Base-by-base conservation (phyloP, 1,140 invertebrate genomes). In the Paramacrobiotus metropolitanus region DNA sequence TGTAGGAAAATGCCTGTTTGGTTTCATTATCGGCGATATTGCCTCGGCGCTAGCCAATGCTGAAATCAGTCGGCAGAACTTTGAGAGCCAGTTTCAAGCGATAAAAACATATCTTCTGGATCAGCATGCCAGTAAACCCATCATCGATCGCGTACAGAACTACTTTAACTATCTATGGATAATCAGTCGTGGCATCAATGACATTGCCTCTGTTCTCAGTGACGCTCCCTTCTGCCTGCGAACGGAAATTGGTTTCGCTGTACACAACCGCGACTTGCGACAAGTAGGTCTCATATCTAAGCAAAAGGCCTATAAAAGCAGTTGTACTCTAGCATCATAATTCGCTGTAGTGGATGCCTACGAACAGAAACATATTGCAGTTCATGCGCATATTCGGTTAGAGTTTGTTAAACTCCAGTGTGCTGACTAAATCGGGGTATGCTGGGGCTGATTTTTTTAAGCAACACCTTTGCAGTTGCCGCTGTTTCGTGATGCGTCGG, bases 401-500 rank as follows among this genome's bases (percentile, higher is more conserved):
- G n/a, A n/a, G n/a, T n/a, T n/a, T n/a, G n/a, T n/a, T n/a, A n/a
- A n/a, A n/a, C n/a, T n/a, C n/a, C n/a, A n/a, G n/a, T n/a, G n/a
- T n/a, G n/a, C n/a, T n/a, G n/a, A n/a, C n/a, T n/a, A n/a, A n/a
- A 9, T 9, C 34, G n/a, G 34, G n/a, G n/a, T 40, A 9, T n/a
- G 34, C 9, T 40, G 34, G n/a, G n/a, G 9, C 59, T 62, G 29
- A 29, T 29, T 61, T 4, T n/a, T n/a, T n/a, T n/a, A n/a, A n/a
- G n/a, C n/a, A n/a, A n/a, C n/a, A n/a, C n/a, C n/a, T n/a, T n/a
- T n/a, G n/a, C 24, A 62, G 62, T 30, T 48, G 1, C 61, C 61
- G 2, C n/a, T 63, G 30, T 63, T 63, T 31, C 30, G 61, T n/a
- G 2, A 63, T 15, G 29, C 30, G 1, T 60, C 61, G 1, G 30